Evolutionary conservation across 2,797 vertebrate species (phyloP).

Genomic region (Rhadinocentrus ornatus): DNA sequence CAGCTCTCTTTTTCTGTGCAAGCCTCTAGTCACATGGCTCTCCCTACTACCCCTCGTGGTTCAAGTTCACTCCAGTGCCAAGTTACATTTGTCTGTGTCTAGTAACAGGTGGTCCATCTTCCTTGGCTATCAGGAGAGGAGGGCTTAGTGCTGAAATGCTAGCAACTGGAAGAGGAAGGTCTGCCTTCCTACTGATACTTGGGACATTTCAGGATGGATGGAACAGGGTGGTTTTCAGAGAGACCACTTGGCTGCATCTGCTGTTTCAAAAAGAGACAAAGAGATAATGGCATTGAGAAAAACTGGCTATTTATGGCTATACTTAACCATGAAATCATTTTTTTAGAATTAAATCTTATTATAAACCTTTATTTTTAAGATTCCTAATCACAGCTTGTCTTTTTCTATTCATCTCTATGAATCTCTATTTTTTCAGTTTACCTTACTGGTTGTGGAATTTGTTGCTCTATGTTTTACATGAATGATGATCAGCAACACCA

Average conservation of each 20-base stretch:
- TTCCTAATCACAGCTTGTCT: too few species aligned
- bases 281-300: not conserved
- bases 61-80: conserved; percentile 43
- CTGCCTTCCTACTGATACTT: conserved; percentile 47
- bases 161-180: conserved; percentile 45
- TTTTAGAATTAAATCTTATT: too few species aligned
- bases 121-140: conserved; percentile 30
- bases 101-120: conserved; percentile 59
- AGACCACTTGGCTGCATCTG: conserved; percentile 62
- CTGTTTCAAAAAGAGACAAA: conserved; percentile 27
- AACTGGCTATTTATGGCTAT: not conserved
- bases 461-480: conserved; percentile 26
- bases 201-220: conserved; percentile 53
- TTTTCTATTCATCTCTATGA: too few species aligned
- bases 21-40: conserved; percentile 42
- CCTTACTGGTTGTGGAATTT: not conserved
- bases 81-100: conserved; percentile 54
- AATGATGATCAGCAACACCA: conserved; percentile 1
- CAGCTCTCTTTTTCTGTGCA: conserved; percentile 30
- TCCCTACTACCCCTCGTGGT: conserved; percentile 22
- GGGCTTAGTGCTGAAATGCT: conserved; percentile 59
- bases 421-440: too few species aligned
- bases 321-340: not conserved
- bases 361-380: too few species aligned
- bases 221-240: conserved; percentile 58